Conservation (phyloP, 2,797 vertebrate species). For the Eulemur mongoz region DNA sequence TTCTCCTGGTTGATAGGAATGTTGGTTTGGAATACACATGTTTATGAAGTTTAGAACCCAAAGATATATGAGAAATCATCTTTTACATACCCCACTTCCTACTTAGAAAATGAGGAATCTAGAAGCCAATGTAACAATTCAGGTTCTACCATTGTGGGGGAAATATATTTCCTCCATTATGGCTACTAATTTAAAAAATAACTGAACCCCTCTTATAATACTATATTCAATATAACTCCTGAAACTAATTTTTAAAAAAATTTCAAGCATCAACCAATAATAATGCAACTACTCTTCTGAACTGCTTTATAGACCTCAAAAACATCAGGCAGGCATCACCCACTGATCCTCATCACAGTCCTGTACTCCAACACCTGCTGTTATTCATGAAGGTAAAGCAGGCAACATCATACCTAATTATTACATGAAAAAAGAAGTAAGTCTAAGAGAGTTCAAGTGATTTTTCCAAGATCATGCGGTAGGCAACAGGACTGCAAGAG, state of each 20-base stretch:
- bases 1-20: neutral
- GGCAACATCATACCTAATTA: neutral
- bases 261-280: neutral
- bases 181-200: neutral
- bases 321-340: neutral
- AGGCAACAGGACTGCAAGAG: neutral
- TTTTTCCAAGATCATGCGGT: neutral
- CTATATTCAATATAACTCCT: neutral
- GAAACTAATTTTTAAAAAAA: neutral
- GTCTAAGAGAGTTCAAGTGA: neutral
- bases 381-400: neutral
- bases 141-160: neutral
- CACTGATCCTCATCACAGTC: neutral
- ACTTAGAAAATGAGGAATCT: neutral
- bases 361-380: neutral
- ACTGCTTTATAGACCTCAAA: neutral
- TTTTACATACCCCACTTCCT: neutral
- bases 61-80: neutral
- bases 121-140: neutral
- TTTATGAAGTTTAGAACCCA: constrained; percentile 6
- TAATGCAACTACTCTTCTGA: neutral
- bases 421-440: neutral
- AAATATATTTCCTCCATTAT: neutral
- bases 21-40: neutral
- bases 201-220: neutral